Conservation (phyloP, 2,888 invertebrate genomes). For the Lasioglossum figueresi region DNA sequence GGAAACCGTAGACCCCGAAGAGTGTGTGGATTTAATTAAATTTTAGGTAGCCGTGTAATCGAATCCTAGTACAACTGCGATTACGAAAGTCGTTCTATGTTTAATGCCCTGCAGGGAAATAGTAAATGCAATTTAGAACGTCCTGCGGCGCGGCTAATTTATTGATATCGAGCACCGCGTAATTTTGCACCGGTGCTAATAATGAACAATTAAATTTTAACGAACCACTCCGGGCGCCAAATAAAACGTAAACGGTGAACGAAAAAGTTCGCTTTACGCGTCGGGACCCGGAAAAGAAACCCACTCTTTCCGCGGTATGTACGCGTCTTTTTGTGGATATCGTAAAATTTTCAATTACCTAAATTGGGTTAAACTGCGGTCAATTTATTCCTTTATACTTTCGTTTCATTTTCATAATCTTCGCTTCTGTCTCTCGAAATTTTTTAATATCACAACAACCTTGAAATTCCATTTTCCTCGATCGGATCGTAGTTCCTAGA, state of each 20-base stretch:
- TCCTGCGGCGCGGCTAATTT: constrained; percentile 58
- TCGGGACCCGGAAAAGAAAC: neutral
- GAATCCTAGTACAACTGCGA: constrained; percentile 59
- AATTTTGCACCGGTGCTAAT: constrained; percentile 48
- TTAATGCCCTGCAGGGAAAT: constrained; percentile 61
- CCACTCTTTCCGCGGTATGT: neutral
- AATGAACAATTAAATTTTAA: constrained; percentile 45
- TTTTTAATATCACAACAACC: neutral
- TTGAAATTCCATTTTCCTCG: neutral
- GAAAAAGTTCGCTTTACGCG: neutral
- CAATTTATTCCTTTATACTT: neutral
- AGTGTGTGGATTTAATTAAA: constrained; percentile 54
- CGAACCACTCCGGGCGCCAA: neutral
- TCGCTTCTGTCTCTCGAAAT: neutral
- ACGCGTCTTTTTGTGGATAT: neutral
- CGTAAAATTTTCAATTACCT: neutral
- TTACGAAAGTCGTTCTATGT: constrained; percentile 59
- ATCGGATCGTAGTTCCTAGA: neutral
- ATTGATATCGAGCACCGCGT: constrained; percentile 51
- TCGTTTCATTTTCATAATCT: neutral
- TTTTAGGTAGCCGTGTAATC: constrained; percentile 52
- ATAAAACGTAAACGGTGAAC: neutral
- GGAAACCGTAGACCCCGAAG: constrained; percentile 24
- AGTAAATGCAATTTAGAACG: constrained; percentile 60
- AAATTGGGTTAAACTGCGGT: neutral